These are phyloP conservation scores for Conopomorpha cramerella DNA, from an alignment of 1,140 invertebrate genomes.

Conservation along the genomic window DNA sequence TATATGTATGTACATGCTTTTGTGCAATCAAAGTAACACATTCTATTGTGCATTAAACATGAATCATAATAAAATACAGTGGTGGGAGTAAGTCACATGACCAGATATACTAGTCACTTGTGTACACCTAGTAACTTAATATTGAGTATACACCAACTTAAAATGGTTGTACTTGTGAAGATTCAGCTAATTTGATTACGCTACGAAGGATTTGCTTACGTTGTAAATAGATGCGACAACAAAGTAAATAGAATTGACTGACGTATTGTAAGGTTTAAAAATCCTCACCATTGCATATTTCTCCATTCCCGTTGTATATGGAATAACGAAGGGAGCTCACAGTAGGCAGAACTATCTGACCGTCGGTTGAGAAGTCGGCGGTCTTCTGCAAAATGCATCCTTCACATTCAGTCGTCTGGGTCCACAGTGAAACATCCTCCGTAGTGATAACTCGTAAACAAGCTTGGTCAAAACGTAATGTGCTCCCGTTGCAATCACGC, in stretches of 20 bases:
- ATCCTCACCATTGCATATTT: constrained; percentile 44
- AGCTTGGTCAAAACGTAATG: constrained; percentile 34
- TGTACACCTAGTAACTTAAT: too few relatives aligned
- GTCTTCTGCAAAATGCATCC: constrained; percentile 31
- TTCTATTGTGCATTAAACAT: too few relatives aligned
- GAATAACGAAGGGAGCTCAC: constrained; percentile 32
- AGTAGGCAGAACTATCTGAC: constrained; percentile 25
- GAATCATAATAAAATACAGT: too few relatives aligned
- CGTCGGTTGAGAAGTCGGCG: constrained; percentile 13
- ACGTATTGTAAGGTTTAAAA: constrained; percentile 1
- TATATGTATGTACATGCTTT: too few relatives aligned
- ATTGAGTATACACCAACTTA: too few relatives aligned
- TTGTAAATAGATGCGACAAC: too few relatives aligned
- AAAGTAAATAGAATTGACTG: not conserved
- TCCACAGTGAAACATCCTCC: constrained; percentile 28
- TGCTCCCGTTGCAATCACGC: constrained; percentile 25
- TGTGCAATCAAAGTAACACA: too few relatives aligned
- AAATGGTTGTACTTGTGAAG: too few relatives aligned
- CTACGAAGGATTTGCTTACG: too few relatives aligned
- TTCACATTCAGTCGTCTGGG: constrained; percentile 43
- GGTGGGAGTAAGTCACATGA: too few relatives aligned
- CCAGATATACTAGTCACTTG: too few relatives aligned
- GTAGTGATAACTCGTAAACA: constrained; percentile 36
- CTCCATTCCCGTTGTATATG: constrained; percentile 19
- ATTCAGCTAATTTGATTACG: too few relatives aligned